These are phyloP conservation scores for Parasteatoda lunata DNA, from an alignment of 2,888 invertebrate genomes.

Conservation along the genomic window DNA sequence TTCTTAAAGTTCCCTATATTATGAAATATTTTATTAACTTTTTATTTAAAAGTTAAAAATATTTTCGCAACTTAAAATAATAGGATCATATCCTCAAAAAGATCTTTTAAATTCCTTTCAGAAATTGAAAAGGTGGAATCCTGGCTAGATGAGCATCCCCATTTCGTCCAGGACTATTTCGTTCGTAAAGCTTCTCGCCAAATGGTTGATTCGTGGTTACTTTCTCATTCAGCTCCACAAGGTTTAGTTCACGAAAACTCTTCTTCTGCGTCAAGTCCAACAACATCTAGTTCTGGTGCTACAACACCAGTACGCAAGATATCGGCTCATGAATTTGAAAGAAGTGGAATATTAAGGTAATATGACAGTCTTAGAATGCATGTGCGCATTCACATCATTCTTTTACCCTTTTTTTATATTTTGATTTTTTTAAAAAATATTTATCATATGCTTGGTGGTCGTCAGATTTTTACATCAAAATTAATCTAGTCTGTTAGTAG, in stretches of 20 bases:
- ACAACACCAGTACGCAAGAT: slow-evolving; percentile 95
- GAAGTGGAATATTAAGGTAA: slow-evolving; percentile 83
- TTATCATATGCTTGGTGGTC: too few species aligned
- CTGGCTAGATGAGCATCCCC: slow-evolving; percentile 97
- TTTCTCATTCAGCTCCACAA: slow-evolving; percentile 80
- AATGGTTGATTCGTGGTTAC: slow-evolving; percentile 93
- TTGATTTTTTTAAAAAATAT: too few species aligned
- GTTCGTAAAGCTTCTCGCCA: slow-evolving; percentile 93
- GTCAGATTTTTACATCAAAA: too few species aligned
- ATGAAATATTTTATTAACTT: too few species aligned
- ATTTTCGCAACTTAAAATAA: too few species aligned
- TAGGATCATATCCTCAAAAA: too few species aligned
- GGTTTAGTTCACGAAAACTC: slow-evolving; percentile 71
- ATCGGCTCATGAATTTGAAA: slow-evolving; percentile 96
- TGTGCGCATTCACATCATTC: too few species aligned
- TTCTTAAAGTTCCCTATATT: too few species aligned
- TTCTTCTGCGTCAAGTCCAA: slow-evolving; percentile 73
- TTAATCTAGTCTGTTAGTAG: too few species aligned
- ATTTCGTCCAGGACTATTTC: slow-evolving; percentile 96
- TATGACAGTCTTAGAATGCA: too few species aligned
- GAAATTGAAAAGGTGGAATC: slow-evolving; percentile 78
- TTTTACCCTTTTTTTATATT: too few species aligned
- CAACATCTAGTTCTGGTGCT: slow-evolving; percentile 83
- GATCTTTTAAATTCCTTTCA: not conserved
- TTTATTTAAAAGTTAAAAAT: too few species aligned